Percentiles rank a stretch among this genome's conserved stretches.
Conservation (phyloP, 2,113 vertebrate genomes). For the Panurus biarmicus region DNA sequence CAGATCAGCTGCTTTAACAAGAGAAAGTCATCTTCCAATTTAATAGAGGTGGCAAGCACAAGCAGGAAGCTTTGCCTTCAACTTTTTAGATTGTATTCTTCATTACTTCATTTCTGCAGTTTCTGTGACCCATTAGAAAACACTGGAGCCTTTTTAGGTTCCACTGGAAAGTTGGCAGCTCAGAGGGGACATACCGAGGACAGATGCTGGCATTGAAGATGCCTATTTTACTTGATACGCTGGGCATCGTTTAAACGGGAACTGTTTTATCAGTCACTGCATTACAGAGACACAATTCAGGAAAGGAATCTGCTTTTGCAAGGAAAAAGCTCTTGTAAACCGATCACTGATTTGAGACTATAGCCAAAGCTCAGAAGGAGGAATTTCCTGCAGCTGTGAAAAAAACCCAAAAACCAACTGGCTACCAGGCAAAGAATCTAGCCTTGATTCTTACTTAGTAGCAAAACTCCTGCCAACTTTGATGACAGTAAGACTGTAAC, state of each 20-base stretch:
- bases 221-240: not conserved
- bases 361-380: not conserved
- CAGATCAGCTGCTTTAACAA: not conserved
- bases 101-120: not conserved
- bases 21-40: not conserved
- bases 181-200: not conserved
- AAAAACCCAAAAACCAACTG: not conserved
- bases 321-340: not conserved
- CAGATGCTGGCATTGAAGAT: not conserved
- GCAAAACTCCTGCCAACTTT: constrained; percentile 5
- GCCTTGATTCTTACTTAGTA: not conserved
- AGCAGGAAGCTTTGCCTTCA: not conserved
- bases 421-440: not conserved
- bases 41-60: not conserved
- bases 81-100: not conserved
- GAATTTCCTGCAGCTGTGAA: constrained; percentile 30
- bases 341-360: not conserved
- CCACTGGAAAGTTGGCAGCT: constrained; percentile 30
- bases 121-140: not conserved
- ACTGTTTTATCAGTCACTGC: constrained; percentile 12
- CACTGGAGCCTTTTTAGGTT: not conserved
- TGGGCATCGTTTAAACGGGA: not conserved
- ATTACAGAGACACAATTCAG: not conserved
- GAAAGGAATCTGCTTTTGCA: constrained; percentile 13
- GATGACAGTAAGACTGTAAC: not conserved